Conservation (phyloP, 2,797 vertebrate species). For the Falco columbarius region DNA sequence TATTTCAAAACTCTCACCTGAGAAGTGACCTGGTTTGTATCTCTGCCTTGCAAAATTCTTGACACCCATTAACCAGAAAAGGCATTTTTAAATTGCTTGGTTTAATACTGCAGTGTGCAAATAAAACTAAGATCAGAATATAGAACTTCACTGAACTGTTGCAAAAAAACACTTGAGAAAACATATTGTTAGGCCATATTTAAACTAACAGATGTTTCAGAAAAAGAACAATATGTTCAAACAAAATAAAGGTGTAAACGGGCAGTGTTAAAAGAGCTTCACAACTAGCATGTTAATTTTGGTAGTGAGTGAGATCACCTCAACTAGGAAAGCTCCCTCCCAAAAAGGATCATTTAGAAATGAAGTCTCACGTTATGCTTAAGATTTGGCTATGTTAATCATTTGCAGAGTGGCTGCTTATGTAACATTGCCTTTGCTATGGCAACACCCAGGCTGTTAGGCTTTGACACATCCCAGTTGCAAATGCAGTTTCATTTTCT, state of each 20-base stretch:
- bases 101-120: background rate
- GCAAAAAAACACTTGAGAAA: constrained; percentile 62
- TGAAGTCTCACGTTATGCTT: background rate
- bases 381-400: constrained; percentile 34
- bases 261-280: constrained; percentile 27
- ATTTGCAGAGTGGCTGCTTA: constrained; percentile 49
- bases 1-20: constrained; percentile 11
- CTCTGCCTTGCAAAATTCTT: background rate
- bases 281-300: background rate
- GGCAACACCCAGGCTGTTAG: constrained; percentile 38
- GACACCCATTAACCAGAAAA: background rate
- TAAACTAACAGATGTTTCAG: constrained; percentile 72
- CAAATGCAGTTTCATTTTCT: constrained; percentile 45
- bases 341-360: constrained; percentile 11
- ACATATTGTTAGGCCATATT: constrained; percentile 67
- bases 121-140: constrained; percentile 41
- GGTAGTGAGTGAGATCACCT: background rate
- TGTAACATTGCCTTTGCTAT: constrained; percentile 56
- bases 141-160: constrained; percentile 17
- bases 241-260: constrained; percentile 65
- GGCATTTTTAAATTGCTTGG: background rate
- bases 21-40: background rate
- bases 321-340: constrained; percentile 3
- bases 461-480: constrained; percentile 44
- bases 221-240: constrained; percentile 72